A percentile compares a stretch with the other conserved stretches of the same genome.
Evolutionary conservation across 2,888 invertebrate species (phyloP).

Genomic region (Dorcus parallelipipedus): DNA sequence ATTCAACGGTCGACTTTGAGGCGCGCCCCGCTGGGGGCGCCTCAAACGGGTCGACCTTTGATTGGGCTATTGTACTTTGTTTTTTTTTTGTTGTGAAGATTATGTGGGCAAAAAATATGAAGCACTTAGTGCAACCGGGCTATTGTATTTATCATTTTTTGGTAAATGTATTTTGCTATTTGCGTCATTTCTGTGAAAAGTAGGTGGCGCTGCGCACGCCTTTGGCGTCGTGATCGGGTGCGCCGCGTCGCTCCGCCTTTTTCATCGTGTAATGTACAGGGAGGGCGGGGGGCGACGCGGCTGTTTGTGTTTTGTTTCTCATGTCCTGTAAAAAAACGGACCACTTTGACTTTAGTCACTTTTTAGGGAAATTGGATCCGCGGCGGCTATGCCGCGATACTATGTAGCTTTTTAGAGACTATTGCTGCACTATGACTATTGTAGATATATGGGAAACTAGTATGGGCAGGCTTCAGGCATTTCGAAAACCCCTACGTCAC

Average conservation of each 20-base stretch:
- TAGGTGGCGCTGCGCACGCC: neutral
- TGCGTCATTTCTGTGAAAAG: slow-evolving; percentile 20
- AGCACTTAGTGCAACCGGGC: slow-evolving; percentile 53
- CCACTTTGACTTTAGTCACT: slow-evolving; percentile 36
- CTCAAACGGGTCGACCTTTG: slow-evolving; percentile 29
- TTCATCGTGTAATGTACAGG: neutral
- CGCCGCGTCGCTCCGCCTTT: neutral
- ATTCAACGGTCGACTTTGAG: slow-evolving; percentile 34
- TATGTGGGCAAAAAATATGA: slow-evolving; percentile 47
- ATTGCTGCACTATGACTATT: slow-evolving; percentile 40
- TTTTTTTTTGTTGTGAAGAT: slow-evolving; percentile 31
- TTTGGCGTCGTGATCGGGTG: slow-evolving; percentile 12
- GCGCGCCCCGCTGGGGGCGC: neutral
- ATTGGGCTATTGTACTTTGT: slow-evolving; percentile 46
- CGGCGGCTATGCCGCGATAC: slow-evolving; percentile 19
- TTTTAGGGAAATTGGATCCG: slow-evolving; percentile 44
- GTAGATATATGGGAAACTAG: slow-evolving; percentile 37
- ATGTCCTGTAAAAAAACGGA: neutral
- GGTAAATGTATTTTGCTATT: slow-evolving; percentile 32
- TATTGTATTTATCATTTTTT: slow-evolving; percentile 41
- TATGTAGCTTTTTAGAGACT: slow-evolving; percentile 26
- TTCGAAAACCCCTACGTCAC: too few species aligned
- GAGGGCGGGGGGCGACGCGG: neutral
- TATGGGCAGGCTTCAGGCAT: neutral
- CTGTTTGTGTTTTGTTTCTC: neutral